phyloP scores from a whole-genome alignment of 1,140 invertebrate species.

The Drosophila micromelanica region DNA sequence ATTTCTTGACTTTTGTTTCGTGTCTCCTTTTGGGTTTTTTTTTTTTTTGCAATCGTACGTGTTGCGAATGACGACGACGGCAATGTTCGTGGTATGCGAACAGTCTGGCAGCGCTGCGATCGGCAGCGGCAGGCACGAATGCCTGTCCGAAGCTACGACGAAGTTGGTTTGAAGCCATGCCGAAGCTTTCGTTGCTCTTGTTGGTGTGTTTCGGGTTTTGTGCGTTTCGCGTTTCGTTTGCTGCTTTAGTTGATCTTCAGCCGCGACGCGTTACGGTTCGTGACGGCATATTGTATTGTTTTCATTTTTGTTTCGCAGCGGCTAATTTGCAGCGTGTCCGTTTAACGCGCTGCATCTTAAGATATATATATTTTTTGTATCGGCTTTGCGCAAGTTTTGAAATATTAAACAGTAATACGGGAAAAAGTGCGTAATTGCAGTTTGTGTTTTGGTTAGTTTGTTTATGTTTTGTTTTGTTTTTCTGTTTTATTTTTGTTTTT shows the following conservation, averaged over 20 bases:
- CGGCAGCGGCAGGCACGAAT: neutral
- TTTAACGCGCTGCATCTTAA: conserved; percentile 28
- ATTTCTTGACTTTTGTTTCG: neutral
- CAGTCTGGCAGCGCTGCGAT: conserved; percentile 26
- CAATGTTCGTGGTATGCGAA: neutral
- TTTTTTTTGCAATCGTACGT: conserved; percentile 48
- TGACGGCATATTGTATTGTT: conserved; percentile 4
- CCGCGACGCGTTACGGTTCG: conserved; percentile 55
- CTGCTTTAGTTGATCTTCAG: conserved; percentile 62
- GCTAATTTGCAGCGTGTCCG: conserved; percentile 26
- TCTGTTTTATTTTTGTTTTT: conserved; percentile 21
- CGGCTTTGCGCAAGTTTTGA: conserved; percentile 61
- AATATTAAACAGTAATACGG: conserved; percentile 12
- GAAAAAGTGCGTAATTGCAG: conserved; percentile 28
- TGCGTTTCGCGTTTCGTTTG: conserved; percentile 7
- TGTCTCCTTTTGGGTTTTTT: conserved; percentile 13
- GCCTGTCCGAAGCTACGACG: neutral
- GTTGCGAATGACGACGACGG: conserved; percentile 26
- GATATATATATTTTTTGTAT: conserved; percentile 31
- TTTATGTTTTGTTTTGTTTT: conserved; percentile 13
- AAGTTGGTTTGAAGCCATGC: neutral
- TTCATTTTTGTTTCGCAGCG: conserved; percentile 3
- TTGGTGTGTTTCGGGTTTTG: conserved; percentile 11
- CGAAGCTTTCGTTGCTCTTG: neutral
- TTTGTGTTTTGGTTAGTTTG: conserved; percentile 31